Evolutionary conservation across 2,113 vertebrate species (phyloP), one percentile per base, ranked within the genome.

Genomic region (Varanus komodoensis): DNA sequence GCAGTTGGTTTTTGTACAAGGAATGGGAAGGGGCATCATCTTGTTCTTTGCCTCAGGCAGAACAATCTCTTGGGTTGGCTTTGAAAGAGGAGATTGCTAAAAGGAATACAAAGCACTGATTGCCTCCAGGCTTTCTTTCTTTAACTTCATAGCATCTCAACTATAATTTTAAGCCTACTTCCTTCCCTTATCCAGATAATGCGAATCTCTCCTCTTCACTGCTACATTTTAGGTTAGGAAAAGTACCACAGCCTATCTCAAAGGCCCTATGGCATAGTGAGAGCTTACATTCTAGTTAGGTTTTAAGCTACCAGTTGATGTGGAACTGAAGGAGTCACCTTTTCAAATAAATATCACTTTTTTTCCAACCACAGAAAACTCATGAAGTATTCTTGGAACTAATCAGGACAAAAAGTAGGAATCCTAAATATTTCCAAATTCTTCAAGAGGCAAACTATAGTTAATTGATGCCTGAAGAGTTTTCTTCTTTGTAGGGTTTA

Each of bases 401-500:
- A 79, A 80, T 2, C 6, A 75, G 64, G 1, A 88, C 67, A 29
- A 84, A 34, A 75, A 78, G 5, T 84, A 91, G 68, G 75, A 0
- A 57, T 85, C 38, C 77, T 71, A 89, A 90, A 75, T 82, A 8
- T 44, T n/a, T 92, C 54, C 73, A 84, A 0, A 1, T 69, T 92
- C 1, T 90, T 7, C 17, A 81, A 54, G 11, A 52, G 44, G 8
- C 8, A 8, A 15, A 14, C 3, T 52, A 0, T 21, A 87, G 17
- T 3, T 67, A 7, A 3, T 78, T 77, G 38, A 8, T 80, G 6
- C 27, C 11, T 88, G 17, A n/a, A 32, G 0, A 6, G 79, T 74
- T 83, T 73, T 75, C n/a, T 17, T 6, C 85, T 4, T 8, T 86
- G 44, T 50, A 84, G 82, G 25, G 27, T 79, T 92, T 61, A 89